Percentiles rank a stretch among this genome's conserved stretches.
Evolutionary conservation across 2,113 vertebrate species (phyloP).

Genomic region (Trochalopteron elliotii): DNA sequence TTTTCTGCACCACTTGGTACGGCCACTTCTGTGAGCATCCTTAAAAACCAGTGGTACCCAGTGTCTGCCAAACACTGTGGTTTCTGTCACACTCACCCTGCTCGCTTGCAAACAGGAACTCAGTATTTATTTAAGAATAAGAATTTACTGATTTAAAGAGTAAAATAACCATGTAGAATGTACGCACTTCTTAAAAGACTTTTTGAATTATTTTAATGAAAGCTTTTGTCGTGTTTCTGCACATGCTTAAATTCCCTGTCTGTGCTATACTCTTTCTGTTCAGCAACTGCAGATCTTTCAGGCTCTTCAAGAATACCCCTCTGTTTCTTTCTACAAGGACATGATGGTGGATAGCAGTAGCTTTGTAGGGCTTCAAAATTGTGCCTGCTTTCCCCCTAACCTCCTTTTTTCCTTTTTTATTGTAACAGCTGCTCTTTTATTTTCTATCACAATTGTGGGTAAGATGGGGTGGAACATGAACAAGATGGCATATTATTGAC

Average conservation of each 20-base stretch:
- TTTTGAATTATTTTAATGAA: neutral
- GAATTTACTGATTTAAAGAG: neutral
- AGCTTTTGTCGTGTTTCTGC: neutral
- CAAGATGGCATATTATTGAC: slow-evolving; percentile 18
- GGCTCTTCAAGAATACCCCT: neutral
- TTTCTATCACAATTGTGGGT: neutral
- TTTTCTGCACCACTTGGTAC: neutral
- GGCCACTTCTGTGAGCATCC: neutral
- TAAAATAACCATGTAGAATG: neutral
- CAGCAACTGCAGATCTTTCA: neutral
- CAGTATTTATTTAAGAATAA: neutral
- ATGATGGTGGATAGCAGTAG: neutral
- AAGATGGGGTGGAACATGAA: neutral
- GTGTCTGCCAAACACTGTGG: neutral
- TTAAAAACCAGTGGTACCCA: neutral
- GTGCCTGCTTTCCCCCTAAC: neutral
- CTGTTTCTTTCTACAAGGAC: neutral
- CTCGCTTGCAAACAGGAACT: neutral
- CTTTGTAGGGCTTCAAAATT: slow-evolving; percentile 1
- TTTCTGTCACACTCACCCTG: neutral
- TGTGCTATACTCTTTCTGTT: neutral
- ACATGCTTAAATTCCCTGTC: neutral
- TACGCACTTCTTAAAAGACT: neutral
- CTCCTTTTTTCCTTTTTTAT: neutral
- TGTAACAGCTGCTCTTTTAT: slow-evolving; percentile 37